phyloP scores from a whole-genome alignment of 2,113 vertebrate genomes.

The Semnornis frantzii region DNA sequence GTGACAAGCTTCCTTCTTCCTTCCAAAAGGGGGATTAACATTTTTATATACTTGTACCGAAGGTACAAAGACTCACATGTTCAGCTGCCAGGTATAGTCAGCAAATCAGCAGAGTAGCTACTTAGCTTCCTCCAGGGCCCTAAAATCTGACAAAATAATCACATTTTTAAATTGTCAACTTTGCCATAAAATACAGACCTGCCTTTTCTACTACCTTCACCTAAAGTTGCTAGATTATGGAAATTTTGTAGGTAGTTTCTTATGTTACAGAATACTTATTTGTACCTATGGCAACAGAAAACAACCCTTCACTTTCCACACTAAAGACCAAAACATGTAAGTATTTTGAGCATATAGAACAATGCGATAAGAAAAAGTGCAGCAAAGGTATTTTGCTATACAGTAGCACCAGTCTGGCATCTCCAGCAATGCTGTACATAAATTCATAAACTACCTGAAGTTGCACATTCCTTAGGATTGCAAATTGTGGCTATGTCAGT shows the following conservation, averaged over 20 bases:
- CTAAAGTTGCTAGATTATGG: neutral
- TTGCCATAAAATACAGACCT: neutral
- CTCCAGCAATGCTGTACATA: neutral
- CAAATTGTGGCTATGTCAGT: neutral
- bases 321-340: neutral
- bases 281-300: neutral
- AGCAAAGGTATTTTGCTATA: neutral
- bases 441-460: neutral
- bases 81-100: neutral
- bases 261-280: neutral
- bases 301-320: neutral
- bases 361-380: neutral
- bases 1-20: neutral
- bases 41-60: neutral
- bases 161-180: neutral
- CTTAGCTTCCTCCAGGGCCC: neutral
- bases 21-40: neutral
- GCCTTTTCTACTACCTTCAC: neutral
- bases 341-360: neutral
- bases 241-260: neutral
- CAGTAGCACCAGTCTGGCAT: neutral
- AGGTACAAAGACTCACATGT: neutral
- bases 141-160: neutral
- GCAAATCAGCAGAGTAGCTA: neutral
- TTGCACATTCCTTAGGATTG: neutral